Evolutionary conservation across 2,888 invertebrate species (phyloP).

Genomic region (Stenotaenia linearis): DNA sequence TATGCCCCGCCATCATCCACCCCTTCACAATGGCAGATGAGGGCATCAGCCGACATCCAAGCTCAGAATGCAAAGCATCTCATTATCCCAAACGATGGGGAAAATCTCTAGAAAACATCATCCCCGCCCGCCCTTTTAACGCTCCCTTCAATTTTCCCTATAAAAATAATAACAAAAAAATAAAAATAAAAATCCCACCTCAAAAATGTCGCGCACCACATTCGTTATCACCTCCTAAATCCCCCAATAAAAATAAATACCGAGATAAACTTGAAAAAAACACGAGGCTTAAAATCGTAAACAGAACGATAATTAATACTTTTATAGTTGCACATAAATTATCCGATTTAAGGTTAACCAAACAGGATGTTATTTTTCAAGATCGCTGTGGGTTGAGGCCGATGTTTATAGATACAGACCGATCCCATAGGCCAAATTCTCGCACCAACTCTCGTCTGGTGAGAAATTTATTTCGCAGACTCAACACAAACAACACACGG

Average conservation of each 20-base stretch:
- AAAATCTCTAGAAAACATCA: background rate
- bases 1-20: background rate
- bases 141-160: background rate
- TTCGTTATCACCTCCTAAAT: background rate
- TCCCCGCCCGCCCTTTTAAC: background rate
- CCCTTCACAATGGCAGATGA: background rate
- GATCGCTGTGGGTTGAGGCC: background rate
- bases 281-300: background rate
- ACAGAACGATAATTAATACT: background rate
- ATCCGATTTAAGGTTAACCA: slow-evolving; percentile 2
- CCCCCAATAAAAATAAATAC: background rate
- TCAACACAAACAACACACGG: background rate
- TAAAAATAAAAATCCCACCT: background rate
- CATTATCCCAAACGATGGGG: slow-evolving; percentile 9
- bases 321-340: background rate
- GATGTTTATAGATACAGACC: background rate
- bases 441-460: background rate
- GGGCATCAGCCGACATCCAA: background rate
- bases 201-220: background rate
- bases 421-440: background rate
- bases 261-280: background rate
- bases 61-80: slow-evolving; percentile 5
- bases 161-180: background rate
- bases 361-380: background rate
- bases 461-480: background rate